Base-by-base conservation (phyloP, 2,113 vertebrate species). In the Phyllostomus hastatus region DNA sequence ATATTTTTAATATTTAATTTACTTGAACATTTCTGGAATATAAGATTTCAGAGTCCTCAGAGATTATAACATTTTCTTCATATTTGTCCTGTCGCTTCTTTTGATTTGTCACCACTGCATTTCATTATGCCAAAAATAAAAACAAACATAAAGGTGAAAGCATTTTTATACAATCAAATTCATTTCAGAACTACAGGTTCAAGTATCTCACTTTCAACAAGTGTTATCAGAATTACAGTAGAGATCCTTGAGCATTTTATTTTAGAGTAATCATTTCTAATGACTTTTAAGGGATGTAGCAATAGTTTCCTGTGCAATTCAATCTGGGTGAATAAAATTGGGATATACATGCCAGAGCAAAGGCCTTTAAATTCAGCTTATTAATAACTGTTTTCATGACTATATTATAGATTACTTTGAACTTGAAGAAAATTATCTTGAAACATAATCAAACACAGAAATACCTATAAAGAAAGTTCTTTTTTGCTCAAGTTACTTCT, bases 81-180 rank as follows among this genome's bases (percentile, higher is more conserved):
- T 90, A 89, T 75, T 83, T 95, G 69, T 69, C 26, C 82, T 95
- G 31, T 88, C 95, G 78, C 54, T 88, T 97, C 92, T 84, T 97
- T 92, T 95, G 79, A 96, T 95, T 97, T 95, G 38, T 95, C 97
- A 83, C 81, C 83, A 96, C 14, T 64, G 35, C 11, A 90, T 94
- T 96, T 93, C 96, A 50, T 86, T 97, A 86, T 52, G 50, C 48
- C 95, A 79, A 97, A 97, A 98, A 88, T 79, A 92, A 96, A 98
- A 97, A 69, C 5, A 97, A 88, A 94, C 90, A 95, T 94, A 82
- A 95, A 54, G 20, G 46, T 97, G 33, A 97, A 97, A 97, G 52
- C 54, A 89, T 95, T 95, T 95, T 82, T 35, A 57, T 50, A 96
- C 90, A 88, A 97, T 95, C 46, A 96, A 97, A 97, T 88, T 75